Evolutionary conservation across 2,113 vertebrate genomes (phyloP).

Genomic region (Argyrosomus japonicus): DNA sequence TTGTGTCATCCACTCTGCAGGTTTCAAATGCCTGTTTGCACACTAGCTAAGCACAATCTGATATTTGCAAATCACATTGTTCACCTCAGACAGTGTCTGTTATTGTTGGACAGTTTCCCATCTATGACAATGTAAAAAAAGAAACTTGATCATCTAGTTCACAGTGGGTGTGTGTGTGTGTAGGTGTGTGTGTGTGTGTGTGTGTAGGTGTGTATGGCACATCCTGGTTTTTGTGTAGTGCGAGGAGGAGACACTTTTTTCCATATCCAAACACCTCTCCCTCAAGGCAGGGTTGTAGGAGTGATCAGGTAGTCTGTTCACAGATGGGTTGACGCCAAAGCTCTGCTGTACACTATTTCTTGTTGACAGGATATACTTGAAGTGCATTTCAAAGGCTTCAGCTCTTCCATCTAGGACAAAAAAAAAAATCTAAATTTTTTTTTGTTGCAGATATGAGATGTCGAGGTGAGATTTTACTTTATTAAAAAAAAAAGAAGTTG

Average conservation of each 20-base stretch:
- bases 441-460: constrained; percentile 56
- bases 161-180: constrained; percentile 32
- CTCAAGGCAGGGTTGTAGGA: not conserved
- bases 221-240: constrained; percentile 44
- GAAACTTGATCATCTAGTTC: constrained; percentile 57
- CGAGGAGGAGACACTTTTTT: not conserved
- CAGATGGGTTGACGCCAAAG: constrained; percentile 30
- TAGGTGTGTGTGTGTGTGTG: too few relatives aligned
- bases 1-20: not conserved
- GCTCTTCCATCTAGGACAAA: not conserved
- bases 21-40: constrained; percentile 14
- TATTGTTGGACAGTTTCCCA: constrained; percentile 3
- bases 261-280: constrained; percentile 12
- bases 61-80: constrained; percentile 4
- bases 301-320: constrained; percentile 9
- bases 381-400: constrained; percentile 29
- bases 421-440: not conserved
- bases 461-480: constrained; percentile 65
- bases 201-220: not conserved
- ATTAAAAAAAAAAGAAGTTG: not conserved
- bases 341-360: not conserved
- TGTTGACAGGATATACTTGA: constrained; percentile 17
- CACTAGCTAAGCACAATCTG: not conserved
- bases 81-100: constrained; percentile 22
- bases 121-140: constrained; percentile 6